These are phyloP conservation scores for Lycodopsis pacificus DNA, from an alignment of 2,797 vertebrate genomes.

Conservation along the genomic window DNA sequence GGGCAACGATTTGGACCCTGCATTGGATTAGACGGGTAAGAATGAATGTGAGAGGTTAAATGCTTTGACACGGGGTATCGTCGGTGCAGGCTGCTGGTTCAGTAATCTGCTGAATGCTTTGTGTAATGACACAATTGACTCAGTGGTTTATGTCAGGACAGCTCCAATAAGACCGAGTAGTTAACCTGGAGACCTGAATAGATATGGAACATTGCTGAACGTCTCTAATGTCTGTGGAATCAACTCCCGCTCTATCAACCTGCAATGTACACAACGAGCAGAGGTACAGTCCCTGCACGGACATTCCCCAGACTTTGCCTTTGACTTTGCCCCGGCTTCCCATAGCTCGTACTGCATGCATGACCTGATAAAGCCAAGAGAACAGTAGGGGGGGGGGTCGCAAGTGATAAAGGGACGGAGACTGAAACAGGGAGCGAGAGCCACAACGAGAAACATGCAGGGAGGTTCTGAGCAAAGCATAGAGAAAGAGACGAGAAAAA, in stretches of 20 bases:
- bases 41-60: slow-evolving; percentile 60
- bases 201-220: slow-evolving; percentile 10
- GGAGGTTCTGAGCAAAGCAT: slow-evolving; percentile 12
- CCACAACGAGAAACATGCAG: neutral
- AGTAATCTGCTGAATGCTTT: slow-evolving; percentile 59
- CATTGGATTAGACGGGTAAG: slow-evolving; percentile 48
- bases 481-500: slow-evolving; percentile 19
- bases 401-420: slow-evolving; percentile 42
- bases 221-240: slow-evolving; percentile 28
- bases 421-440: slow-evolving; percentile 14
- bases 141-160: slow-evolving; percentile 58
- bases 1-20: slow-evolving; percentile 30
- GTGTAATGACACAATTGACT: slow-evolving; percentile 47
- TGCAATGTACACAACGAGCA: slow-evolving; percentile 16
- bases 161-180: slow-evolving; percentile 1
- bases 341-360: slow-evolving; percentile 43
- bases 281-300: slow-evolving; percentile 3
- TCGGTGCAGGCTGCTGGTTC: slow-evolving; percentile 49
- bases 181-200: slow-evolving; percentile 45
- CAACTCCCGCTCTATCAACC: slow-evolving; percentile 11
- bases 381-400: slow-evolving; percentile 48
- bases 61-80: slow-evolving; percentile 40
- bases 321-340: too few species aligned
- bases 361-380: slow-evolving; percentile 65
- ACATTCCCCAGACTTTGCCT: slow-evolving; percentile 57